Base-by-base conservation (phyloP, 2,113 vertebrate genomes). In the Lichenostomus cassidix region DNA sequence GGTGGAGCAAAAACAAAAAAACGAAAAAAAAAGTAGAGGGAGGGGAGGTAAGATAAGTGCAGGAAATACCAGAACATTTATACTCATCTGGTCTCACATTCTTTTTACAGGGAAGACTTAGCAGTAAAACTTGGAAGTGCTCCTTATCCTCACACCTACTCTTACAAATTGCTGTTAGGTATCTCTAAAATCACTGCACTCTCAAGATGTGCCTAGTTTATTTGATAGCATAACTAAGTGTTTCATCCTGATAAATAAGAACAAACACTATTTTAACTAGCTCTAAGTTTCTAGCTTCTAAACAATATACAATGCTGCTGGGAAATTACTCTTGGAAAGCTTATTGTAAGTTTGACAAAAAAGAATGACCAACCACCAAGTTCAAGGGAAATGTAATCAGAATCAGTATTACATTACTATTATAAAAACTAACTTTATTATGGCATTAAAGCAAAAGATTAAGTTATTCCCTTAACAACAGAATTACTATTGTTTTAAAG, bases 1-100 rank as follows among this genome's bases (percentile, higher is more conserved):
- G 10, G 10, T 12, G 5, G 9, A 3, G 12, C 8, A 3, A 4
- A 18, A 31, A 59, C 21, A n/a, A 12, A 8, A 25, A 16, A 5
- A 18, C 9, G n/a, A 22, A 5, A 21, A 29, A 27, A 11, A 3
- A 3, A 24, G 22, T 15, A 44, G 21, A 20, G 12, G 15, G 13
- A 35, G 6, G 3, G 13, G 28, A 53, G 12, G 65, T 23, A 71
- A 39, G 19, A 5, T 7, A 71, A 88, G n/a, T 31, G 20, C 53
- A 87, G 73, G 28, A 77, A 89, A 81, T 33, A 49, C 7, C 50
- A 70, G 23, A 35, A 83, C 49, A 94, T 29, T 46, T 35, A 27
- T 5, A 28, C 39, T 69, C 41, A 86, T 62, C 24, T 49, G 41
- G 22, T 58, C 50, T 69, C 37, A 7, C 1, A 1, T 63, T 47